Evolutionary conservation across 2,797 vertebrate species (phyloP).

Genomic region (Syngnathus acus): DNA sequence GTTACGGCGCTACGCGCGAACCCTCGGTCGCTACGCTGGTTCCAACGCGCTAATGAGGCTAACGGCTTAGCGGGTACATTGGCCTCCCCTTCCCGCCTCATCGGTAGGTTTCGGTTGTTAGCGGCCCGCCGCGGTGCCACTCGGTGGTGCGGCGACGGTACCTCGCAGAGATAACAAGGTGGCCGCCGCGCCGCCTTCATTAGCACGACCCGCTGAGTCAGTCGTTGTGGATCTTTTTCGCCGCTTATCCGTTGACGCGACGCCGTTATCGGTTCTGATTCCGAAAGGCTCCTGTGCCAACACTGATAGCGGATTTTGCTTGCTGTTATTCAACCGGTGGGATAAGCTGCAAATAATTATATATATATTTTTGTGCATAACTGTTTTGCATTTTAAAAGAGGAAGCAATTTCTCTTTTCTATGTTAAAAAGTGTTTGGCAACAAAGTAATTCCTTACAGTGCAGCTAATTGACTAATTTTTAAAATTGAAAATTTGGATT

Average conservation of each 20-base stretch:
- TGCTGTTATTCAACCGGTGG: background rate
- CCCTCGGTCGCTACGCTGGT: background rate
- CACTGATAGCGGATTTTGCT: background rate
- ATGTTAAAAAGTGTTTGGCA: too few species aligned
- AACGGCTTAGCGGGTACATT: background rate
- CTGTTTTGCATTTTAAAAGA: too few species aligned
- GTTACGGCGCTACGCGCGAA: background rate
- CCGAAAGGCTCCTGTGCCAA: background rate
- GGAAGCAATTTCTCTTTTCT: background rate
- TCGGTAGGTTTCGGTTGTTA: background rate
- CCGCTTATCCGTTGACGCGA: background rate
- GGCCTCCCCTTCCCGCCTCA: background rate
- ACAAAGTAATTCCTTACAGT: too few species aligned
- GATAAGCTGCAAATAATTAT: background rate
- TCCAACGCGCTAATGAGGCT: background rate
- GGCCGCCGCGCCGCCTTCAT: background rate
- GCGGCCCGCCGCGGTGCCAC: background rate
- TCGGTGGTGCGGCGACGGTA: background rate
- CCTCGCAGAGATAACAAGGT: background rate
- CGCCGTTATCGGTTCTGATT: conserved; percentile 5
- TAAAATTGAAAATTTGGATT: too few species aligned
- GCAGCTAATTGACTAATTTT: too few species aligned
- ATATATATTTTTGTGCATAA: background rate
- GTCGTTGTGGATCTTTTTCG: background rate
- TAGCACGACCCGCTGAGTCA: background rate